Conservation (phyloP, 2,113 vertebrate species). For the Salvator merianae region DNA sequence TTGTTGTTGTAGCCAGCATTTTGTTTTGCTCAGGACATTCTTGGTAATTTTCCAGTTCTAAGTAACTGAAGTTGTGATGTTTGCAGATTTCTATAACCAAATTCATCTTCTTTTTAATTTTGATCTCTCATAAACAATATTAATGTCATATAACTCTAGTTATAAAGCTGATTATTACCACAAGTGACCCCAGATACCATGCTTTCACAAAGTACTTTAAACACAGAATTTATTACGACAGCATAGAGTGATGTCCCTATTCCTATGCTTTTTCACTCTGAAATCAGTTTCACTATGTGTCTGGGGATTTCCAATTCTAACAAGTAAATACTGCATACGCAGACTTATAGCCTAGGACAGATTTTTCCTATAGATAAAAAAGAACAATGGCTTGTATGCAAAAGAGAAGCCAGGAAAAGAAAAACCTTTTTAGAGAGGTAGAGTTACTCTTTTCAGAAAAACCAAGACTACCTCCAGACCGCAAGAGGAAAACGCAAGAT, state of each 20-base stretch:
- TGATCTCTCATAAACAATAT: conserved; percentile 70
- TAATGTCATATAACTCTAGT: conserved; percentile 71
- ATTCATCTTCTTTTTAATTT: conserved; percentile 73
- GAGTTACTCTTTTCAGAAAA: conserved; percentile 72
- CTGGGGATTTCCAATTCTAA: background rate
- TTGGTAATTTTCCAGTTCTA: conserved; percentile 72
- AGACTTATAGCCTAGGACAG: conserved; percentile 47
- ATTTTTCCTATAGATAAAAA: conserved; percentile 69
- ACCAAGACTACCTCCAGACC: too few relatives aligned
- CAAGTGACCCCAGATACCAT: conserved; percentile 64
- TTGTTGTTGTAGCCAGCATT: conserved; percentile 73
- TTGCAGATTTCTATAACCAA: conserved; percentile 78
- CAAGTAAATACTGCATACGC: background rate
- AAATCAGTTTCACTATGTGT: background rate
- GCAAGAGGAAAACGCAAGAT: too few relatives aligned
- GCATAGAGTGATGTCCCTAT: conserved; percentile 56
- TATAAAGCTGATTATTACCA: conserved; percentile 67
- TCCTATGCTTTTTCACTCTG: background rate
- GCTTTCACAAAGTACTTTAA: conserved; percentile 58
- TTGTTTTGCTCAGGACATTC: conserved; percentile 63
- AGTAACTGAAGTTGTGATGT: conserved; percentile 75
- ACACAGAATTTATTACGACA: conserved; percentile 68
- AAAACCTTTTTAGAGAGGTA: conserved; percentile 66
- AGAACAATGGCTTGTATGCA: conserved; percentile 66
- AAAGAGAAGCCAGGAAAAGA: conserved; percentile 66